Conservation (phyloP, 2,888 invertebrate species). For the Tenthredo scrophulariae region DNA sequence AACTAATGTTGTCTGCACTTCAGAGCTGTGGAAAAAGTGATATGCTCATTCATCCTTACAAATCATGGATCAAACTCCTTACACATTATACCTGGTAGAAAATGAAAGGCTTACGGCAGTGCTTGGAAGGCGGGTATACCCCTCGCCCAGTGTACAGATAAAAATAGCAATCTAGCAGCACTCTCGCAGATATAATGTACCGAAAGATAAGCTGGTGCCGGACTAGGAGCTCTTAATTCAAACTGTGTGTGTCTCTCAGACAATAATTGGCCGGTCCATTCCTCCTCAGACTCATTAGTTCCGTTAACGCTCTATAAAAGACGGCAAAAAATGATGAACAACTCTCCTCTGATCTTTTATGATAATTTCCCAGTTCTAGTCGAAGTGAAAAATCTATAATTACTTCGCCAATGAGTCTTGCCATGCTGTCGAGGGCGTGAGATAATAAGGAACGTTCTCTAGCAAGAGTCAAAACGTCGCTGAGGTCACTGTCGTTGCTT, state of each 20-base stretch:
- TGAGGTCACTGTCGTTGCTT: constrained; percentile 82
- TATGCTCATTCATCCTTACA: constrained; percentile 5
- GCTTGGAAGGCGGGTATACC: constrained; percentile 91
- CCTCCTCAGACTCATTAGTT: constrained; percentile 76
- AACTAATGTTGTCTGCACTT: constrained; percentile 90
- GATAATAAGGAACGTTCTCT: constrained; percentile 84
- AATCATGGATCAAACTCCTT: not conserved
- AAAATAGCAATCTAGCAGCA: constrained; percentile 93
- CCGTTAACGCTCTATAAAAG: constrained; percentile 73
- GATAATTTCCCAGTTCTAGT: not conserved
- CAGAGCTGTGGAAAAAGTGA: constrained; percentile 82
- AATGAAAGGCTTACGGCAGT: constrained; percentile 82
- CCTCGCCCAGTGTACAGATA: constrained; percentile 94
- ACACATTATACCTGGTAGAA: not conserved
- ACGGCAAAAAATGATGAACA: not conserved
- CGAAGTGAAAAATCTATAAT: not conserved
- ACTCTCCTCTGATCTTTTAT: not conserved
- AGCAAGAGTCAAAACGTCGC: constrained; percentile 82
- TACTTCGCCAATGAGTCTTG: constrained; percentile 80
- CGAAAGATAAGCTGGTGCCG: constrained; percentile 93
- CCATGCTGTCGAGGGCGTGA: constrained; percentile 87
- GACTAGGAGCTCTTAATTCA: constrained; percentile 87
- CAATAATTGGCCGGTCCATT: constrained; percentile 83
- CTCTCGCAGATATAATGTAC: constrained; percentile 97
- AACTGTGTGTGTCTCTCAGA: constrained; percentile 86